Base-by-base conservation (phyloP, 2,888 invertebrate species). In the Acrocyrtus sp. region DNA sequence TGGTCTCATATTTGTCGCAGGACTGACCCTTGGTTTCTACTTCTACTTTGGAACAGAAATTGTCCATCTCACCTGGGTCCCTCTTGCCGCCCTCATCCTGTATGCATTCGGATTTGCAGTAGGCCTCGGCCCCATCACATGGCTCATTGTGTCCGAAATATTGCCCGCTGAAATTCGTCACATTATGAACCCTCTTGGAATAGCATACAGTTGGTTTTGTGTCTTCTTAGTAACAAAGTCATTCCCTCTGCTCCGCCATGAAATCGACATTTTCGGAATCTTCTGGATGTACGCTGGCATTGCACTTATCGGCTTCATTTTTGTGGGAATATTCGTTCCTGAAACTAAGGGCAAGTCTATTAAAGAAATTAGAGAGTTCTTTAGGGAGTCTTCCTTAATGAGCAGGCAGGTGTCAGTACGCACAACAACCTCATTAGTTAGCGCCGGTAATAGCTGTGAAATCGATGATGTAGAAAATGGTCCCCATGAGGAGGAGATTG, bases 121-220 rank as follows among this genome's bases (percentile, higher is more conserved):
- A 24, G 80, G 80, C 0, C 66, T 65, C 10, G 80, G 78, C 0
- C 78, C 80, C 1, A 60, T 78, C 3, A 67, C 76, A 17, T 80
- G 78, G 78, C 66, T 80, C 21, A 10, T 78, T 8, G 74, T 76
- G 0, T 50, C 67, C 0, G 79, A 80, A 53, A 72, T 78, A 1
- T 50, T 80, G n/a, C 75, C 78, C 2, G 43, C 41, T 15, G 74
- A 72, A 41, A 74, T 70, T 3, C 69, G 78, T 10, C 68, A 78
- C 39, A 56, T 67, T 6, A 68, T 76, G 66, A 78, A 78, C 57
- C 78, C 78, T 1, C 34, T 72, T 39, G 67, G 70, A 12, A 80
- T 80, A 41, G 80, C 76, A 4, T 78, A 77, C 63, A 75, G 76
- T 47, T 80, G 80, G 80, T 76, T 80, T 43, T 80, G 78, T 56